Conservation (phyloP, 2,113 vertebrate genomes). For the Pipra filicauda region DNA sequence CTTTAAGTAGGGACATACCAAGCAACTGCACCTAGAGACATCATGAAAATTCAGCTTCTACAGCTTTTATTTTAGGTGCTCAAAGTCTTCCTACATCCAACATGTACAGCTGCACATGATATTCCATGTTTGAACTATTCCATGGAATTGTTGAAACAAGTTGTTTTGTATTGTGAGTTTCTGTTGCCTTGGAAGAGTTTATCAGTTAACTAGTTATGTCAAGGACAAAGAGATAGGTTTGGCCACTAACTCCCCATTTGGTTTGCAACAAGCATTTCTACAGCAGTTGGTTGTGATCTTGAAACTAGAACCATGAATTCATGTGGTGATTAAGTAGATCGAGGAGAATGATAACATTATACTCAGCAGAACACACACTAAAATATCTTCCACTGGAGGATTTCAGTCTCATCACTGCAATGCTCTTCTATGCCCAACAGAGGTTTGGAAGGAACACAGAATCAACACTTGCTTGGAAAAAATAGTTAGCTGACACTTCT, state of each 20-base stretch:
- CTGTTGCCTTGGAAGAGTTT: neutral
- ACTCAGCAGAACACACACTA: neutral
- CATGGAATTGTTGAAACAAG: neutral
- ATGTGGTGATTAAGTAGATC: neutral
- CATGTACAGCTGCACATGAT: neutral
- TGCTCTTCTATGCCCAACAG: neutral
- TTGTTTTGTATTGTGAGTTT: neutral
- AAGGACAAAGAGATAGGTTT: neutral
- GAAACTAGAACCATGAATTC: neutral
- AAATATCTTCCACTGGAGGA: neutral
- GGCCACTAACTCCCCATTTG: neutral
- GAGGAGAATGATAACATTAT: neutral
- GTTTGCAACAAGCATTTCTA: accelerated
- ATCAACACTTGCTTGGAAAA: neutral
- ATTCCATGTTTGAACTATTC: neutral
- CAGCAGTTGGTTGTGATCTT: neutral
- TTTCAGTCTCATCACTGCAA: neutral
- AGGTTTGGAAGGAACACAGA: neutral
- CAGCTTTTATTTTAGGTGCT: neutral
- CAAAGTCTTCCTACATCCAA: neutral
- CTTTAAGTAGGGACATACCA: neutral
- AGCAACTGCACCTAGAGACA: accelerated
- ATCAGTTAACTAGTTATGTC: neutral
- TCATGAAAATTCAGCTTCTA: neutral
- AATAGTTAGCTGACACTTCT: neutral